A percentile compares a stretch with the other conserved stretches of the same genome.
Conservation (phyloP, 2,113 vertebrate species). For the Heliornis fulica region DNA sequence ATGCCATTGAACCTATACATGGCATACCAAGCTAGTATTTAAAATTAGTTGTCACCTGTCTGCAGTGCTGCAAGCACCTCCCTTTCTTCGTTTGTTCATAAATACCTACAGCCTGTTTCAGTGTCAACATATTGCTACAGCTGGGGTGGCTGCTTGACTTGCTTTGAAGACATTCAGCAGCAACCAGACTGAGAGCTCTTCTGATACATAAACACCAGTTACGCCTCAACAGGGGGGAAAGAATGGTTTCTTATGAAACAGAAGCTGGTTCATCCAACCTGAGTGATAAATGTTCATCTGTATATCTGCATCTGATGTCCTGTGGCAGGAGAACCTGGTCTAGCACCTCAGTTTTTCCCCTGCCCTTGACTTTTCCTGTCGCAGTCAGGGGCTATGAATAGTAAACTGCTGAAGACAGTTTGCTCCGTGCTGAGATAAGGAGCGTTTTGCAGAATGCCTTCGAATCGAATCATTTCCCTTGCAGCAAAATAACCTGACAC, state of each 20-base stretch:
- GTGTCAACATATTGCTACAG: background rate
- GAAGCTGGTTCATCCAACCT: background rate
- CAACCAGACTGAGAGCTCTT: background rate
- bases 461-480: background rate
- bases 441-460: background rate
- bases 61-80: background rate
- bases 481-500: background rate
- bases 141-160: background rate
- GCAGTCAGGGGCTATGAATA: background rate
- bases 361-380: background rate
- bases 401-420: background rate
- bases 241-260: background rate
- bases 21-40: background rate
- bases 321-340: background rate
- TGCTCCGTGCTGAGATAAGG: background rate
- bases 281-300: background rate
- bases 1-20: background rate
- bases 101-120: background rate
- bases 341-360: background rate
- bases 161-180: background rate
- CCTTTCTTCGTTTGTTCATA: background rate
- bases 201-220: background rate
- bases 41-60: background rate
- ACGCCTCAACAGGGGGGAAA: background rate
- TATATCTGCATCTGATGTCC: rapidly evolving